phyloP scores from a whole-genome alignment of 2,113 vertebrate genomes.

The Pampusana beccarii region DNA sequence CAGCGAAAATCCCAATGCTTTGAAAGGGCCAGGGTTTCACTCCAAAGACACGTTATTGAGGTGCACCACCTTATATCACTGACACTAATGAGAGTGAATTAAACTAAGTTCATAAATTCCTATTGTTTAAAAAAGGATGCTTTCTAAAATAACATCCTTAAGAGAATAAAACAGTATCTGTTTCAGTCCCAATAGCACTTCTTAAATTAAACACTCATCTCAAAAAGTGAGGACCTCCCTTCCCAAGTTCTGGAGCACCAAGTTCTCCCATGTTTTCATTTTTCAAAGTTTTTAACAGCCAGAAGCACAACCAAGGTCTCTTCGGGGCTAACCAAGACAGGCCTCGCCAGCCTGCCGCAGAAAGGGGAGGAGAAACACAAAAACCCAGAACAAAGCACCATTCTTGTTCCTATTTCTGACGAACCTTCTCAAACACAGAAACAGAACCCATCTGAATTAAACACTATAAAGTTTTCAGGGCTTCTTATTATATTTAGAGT shows the following conservation, averaged over 20 bases:
- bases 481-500: neutral
- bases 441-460: neutral
- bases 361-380: neutral
- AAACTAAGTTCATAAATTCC: neutral
- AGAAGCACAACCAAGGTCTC: neutral
- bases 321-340: neutral
- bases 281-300: neutral
- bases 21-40: neutral
- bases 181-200: neutral
- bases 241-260: neutral
- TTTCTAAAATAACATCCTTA: neutral
- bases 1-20: neutral
- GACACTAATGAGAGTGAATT: neutral
- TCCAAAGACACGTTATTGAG: fast-evolving
- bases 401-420: neutral
- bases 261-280: neutral
- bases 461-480: fast-evolving
- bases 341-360: neutral
- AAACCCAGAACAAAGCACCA: neutral
- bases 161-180: neutral
- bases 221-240: neutral
- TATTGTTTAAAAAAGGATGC: neutral
- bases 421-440: neutral
- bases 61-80: neutral
- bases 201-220: neutral